Conservation (phyloP, 2,888 invertebrate species). For the Erannis defoliaria region DNA sequence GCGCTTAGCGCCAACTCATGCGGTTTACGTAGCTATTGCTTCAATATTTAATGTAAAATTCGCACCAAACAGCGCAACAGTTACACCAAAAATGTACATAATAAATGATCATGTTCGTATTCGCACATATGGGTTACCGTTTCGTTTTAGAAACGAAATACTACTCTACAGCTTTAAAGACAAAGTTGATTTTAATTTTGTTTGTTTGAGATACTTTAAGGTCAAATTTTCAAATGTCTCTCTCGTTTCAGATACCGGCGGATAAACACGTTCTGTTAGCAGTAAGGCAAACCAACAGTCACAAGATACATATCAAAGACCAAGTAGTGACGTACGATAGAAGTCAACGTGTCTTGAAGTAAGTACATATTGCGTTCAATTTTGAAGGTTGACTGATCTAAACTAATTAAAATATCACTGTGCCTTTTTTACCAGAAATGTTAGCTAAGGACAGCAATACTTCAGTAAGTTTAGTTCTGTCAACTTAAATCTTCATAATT, state of each 20-base stretch:
- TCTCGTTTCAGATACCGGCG: constrained; percentile 84
- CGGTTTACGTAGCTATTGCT: constrained; percentile 65
- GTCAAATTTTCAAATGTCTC: constrained; percentile 12
- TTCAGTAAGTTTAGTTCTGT: too few relatives aligned
- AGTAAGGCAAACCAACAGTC: constrained; percentile 92
- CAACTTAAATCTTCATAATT: too few relatives aligned
- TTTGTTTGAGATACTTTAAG: constrained; percentile 29
- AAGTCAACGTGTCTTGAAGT: constrained; percentile 91
- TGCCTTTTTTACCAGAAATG: too few relatives aligned
- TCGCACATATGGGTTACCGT: constrained; percentile 37
- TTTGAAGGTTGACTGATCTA: too few relatives aligned
- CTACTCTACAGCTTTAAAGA: constrained; percentile 26
- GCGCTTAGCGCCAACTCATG: constrained; percentile 55
- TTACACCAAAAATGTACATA: constrained; percentile 67
- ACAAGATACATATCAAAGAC: constrained; percentile 93
- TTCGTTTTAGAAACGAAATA: constrained; percentile 38
- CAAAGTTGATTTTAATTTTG: constrained; percentile 37
- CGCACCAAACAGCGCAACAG: constrained; percentile 68
- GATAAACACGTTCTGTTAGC: constrained; percentile 92
- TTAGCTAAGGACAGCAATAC: too few relatives aligned
- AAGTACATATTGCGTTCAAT: constrained; percentile 57
- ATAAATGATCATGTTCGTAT: constrained; percentile 56
- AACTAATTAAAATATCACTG: too few relatives aligned
- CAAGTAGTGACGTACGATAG: constrained; percentile 92
- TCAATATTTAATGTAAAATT: constrained; percentile 80